These are phyloP conservation scores for Orthonyx spaldingii DNA, from an alignment of 2,113 vertebrate species.

Conservation along the genomic window DNA sequence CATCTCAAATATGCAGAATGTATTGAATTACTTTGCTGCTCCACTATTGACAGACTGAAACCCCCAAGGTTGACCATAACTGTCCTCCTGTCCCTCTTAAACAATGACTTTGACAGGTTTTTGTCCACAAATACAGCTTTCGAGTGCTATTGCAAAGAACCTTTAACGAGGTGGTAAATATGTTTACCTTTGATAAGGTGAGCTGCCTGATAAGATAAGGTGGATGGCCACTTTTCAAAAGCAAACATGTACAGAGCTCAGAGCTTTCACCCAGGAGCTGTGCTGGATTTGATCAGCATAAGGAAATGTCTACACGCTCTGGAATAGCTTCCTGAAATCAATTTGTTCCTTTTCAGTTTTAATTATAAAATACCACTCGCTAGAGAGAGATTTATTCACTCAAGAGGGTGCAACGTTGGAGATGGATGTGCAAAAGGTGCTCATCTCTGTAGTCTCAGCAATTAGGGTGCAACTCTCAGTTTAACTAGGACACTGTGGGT, in stretches of 20 bases:
- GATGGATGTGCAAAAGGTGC: not conserved
- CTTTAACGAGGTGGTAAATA: slow-evolving; percentile 86
- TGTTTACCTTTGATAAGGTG: slow-evolving; percentile 97
- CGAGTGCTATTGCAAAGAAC: slow-evolving; percentile 77
- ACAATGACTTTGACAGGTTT: slow-evolving; percentile 65
- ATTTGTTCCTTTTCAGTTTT: slow-evolving; percentile 60
- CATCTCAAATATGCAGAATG: slow-evolving; percentile 62
- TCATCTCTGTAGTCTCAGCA: not conserved
- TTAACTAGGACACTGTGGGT: not conserved
- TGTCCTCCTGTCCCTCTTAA: not conserved
- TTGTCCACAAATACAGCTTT: slow-evolving; percentile 78
- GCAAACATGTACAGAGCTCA: slow-evolving; percentile 65
- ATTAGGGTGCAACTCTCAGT: not conserved
- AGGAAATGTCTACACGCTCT: not conserved
- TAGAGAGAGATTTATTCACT: slow-evolving; percentile 34
- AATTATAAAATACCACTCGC: slow-evolving; percentile 41
- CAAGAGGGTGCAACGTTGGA: not conserved
- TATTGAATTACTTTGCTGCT: slow-evolving; percentile 71
- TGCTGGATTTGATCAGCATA: not conserved
- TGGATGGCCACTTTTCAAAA: slow-evolving; percentile 72
- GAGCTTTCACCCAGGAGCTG: not conserved
- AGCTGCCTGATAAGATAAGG: slow-evolving; percentile 78
- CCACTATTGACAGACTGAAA: slow-evolving; percentile 54
- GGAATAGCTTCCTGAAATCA: slow-evolving; percentile 28
- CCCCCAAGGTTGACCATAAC: slow-evolving; percentile 57